Evolutionary conservation across 1,140 invertebrate species (phyloP).

Genomic region (Drosophila lini): DNA sequence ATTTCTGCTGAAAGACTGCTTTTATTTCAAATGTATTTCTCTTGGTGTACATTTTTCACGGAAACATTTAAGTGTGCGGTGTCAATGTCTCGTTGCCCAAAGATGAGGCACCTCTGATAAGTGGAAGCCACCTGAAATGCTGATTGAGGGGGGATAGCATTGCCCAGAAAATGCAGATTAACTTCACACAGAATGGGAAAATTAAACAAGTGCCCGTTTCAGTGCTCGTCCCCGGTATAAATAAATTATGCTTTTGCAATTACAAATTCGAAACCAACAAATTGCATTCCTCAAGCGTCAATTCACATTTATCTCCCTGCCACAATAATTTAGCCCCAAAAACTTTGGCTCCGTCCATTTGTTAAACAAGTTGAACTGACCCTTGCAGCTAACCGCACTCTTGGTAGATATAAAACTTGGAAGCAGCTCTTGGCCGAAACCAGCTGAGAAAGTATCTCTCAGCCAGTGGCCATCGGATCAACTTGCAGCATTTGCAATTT

Average conservation of each 20-base stretch:
- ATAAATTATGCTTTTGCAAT: conserved; percentile 26
- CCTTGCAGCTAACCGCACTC: conserved; percentile 47
- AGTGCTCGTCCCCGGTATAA: neutral
- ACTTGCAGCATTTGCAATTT: conserved; percentile 44
- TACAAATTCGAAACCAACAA: conserved; percentile 32
- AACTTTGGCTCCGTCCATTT: conserved; percentile 41
- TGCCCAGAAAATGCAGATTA: neutral
- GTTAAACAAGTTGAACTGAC: conserved; percentile 38
- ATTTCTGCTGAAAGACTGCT: neutral
- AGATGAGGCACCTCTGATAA: conserved; percentile 3
- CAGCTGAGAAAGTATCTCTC: conserved; percentile 41
- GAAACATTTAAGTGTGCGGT: neutral
- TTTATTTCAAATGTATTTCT: neutral
- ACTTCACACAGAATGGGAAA: neutral
- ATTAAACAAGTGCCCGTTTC: neutral
- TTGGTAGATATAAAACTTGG: conserved; percentile 54
- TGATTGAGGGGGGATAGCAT: neutral
- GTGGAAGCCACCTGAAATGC: neutral
- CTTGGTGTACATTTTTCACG: neutral
- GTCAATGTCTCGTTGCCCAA: conserved; percentile 2
- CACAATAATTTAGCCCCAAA: conserved; percentile 38
- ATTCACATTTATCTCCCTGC: conserved; percentile 43
- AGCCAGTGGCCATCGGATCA: conserved; percentile 37
- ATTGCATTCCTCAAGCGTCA: conserved; percentile 42
- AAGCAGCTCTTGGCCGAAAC: conserved; percentile 25